A percentile compares a stretch with the other conserved stretches of the same genome.
These are phyloP conservation scores for Hystrix cristata DNA, from an alignment of 2,113 vertebrate genomes.

Conservation along the genomic window DNA sequence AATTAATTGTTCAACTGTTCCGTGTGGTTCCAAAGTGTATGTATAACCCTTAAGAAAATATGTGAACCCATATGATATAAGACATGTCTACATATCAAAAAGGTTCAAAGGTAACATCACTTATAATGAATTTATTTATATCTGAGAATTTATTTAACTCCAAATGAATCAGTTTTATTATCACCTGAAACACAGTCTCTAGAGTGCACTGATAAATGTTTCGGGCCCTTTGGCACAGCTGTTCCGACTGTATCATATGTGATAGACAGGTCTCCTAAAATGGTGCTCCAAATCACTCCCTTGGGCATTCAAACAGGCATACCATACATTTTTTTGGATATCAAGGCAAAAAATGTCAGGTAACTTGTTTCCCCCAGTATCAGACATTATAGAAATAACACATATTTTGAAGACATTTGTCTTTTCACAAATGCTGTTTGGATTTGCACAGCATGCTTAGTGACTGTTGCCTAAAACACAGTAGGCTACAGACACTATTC, in stretches of 20 bases:
- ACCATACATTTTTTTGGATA: not conserved
- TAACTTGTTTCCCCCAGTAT: not conserved
- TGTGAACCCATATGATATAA: not conserved
- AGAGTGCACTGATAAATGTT: not conserved
- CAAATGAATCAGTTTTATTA: not conserved
- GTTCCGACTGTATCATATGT: not conserved
- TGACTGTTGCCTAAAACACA: not conserved
- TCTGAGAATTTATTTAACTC: not conserved
- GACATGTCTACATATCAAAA: not conserved
- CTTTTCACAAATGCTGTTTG: not conserved
- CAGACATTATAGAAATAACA: not conserved
- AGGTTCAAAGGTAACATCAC: not conserved
- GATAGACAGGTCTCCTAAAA: not conserved
- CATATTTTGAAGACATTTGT: not conserved
- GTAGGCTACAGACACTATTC: not conserved
- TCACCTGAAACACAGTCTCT: not conserved
- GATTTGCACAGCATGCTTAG: not conserved
- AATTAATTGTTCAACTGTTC: not conserved
- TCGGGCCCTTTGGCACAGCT: not conserved
- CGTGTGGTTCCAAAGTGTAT: not conserved
- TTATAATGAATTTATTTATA: not conserved
- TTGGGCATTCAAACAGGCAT: not conserved
- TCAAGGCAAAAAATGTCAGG: not conserved
- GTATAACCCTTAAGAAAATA: not conserved
- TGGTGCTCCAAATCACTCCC: not conserved